Percentiles rank a stretch among this genome's conserved stretches.
Evolutionary conservation across 2,113 vertebrate species (phyloP).

Genomic region (Atractosteus spatula): DNA sequence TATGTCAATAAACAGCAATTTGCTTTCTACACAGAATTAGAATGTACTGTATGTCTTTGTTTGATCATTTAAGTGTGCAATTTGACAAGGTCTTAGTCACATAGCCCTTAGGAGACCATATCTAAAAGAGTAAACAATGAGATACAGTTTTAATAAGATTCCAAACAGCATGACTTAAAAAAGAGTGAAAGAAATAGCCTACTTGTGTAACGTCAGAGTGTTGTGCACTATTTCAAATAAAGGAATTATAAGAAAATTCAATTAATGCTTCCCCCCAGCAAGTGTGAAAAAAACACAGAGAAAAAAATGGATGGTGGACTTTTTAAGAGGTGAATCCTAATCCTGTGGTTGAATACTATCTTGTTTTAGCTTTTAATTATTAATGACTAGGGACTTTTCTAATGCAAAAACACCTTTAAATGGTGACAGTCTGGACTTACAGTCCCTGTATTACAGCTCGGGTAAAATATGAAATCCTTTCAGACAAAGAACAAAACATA

Average conservation of each 20-base stretch:
- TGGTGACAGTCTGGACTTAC: neutral
- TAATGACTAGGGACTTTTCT: conserved; percentile 33
- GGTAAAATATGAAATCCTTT: no score
- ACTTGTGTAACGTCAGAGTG: conserved; percentile 21
- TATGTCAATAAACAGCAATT: no score
- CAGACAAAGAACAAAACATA: no score
- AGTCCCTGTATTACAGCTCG: no score
- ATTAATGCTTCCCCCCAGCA: conserved; percentile 20
- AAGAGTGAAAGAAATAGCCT: conserved; percentile 9
- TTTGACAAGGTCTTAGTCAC: neutral
- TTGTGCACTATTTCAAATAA: conserved; percentile 21
- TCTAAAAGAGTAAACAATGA: conserved; percentile 9
- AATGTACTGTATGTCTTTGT: neutral
- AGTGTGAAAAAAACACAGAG: conserved; percentile 7
- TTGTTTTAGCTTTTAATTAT: conserved; percentile 40
- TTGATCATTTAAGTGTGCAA: neutral
- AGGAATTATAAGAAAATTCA: conserved; percentile 28
- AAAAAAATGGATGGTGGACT: conserved; percentile 17
- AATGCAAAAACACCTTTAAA: conserved; percentile 34
- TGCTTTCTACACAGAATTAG: no score
- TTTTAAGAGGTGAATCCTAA: conserved; percentile 31
- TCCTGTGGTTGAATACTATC: conserved; percentile 32
- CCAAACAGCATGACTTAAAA: conserved; percentile 17
- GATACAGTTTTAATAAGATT: conserved; percentile 29
- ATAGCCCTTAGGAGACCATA: neutral